These are phyloP conservation scores for Heliocidaris erythrogramma DNA, from an alignment of 35 echinoderm and acorn worm genomes.

Conservation along the genomic window DNA sequence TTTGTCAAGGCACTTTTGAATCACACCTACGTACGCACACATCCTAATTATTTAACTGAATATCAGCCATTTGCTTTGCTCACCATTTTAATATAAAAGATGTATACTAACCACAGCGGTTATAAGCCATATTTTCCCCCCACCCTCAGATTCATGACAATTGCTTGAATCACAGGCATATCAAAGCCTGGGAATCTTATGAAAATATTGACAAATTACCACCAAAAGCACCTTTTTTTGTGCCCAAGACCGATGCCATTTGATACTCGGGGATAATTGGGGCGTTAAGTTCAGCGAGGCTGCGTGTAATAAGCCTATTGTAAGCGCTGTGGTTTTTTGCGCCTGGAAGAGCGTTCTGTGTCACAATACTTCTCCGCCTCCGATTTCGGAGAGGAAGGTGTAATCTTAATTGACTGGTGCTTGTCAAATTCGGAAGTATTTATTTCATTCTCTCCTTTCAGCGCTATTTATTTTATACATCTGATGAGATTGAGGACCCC, in stretches of 20 bases:
- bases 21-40: not conserved
- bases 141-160: not conserved
- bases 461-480: slow-evolving; percentile 11
- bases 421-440: slow-evolving; percentile 18
- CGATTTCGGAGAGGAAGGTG: not conserved
- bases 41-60: not conserved
- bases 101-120: not conserved
- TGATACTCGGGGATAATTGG: not conserved
- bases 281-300: not conserved
- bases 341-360: not conserved
- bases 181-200: slow-evolving; percentile 8
- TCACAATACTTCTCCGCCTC: slow-evolving; percentile 15
- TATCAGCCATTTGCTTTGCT: not conserved
- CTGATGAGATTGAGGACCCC: not conserved
- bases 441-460: slow-evolving; percentile 4
- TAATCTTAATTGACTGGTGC: slow-evolving; percentile 11
- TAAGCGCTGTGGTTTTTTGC: not conserved
- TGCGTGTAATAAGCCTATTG: not conserved
- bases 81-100: not conserved
- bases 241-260: not conserved
- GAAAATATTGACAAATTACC: slow-evolving; percentile 13
- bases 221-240: slow-evolving; percentile 15
- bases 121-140: not conserved
- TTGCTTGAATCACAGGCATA: slow-evolving; percentile 9
- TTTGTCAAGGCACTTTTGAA: not conserved